Percentiles rank a stretch among this genome's conserved stretches.
Evolutionary conservation across 2,113 vertebrate genomes (phyloP).

Genomic region (Sakesphorus luctuosus): DNA sequence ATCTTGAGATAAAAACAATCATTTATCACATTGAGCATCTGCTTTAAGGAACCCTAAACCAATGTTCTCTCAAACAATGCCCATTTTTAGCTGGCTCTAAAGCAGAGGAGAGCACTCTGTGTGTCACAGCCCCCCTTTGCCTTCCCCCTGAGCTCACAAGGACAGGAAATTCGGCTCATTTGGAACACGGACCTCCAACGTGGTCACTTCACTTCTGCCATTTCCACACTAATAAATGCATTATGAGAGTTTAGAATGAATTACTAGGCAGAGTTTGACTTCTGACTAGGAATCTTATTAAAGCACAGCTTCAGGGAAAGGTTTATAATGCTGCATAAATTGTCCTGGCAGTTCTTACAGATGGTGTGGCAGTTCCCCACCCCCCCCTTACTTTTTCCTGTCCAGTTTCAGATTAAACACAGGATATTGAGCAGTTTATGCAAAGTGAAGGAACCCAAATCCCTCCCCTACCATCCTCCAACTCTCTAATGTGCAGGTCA

Average conservation of each 20-base stretch:
- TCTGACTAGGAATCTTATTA: constrained; percentile 75
- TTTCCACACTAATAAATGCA: constrained; percentile 72
- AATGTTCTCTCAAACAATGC: constrained; percentile 52
- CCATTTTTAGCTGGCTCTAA: constrained; percentile 52
- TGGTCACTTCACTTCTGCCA: constrained; percentile 56
- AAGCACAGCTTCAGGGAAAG: constrained; percentile 76
- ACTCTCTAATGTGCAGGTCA: neutral
- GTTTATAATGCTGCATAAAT: constrained; percentile 71
- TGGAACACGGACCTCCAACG: neutral
- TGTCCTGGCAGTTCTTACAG: constrained; percentile 68
- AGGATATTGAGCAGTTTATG: neutral
- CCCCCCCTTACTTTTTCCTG: neutral
- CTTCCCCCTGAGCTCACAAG: constrained; percentile 19
- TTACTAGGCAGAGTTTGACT: constrained; percentile 68
- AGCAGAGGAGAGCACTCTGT: neutral
- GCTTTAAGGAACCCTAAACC: constrained; percentile 56
- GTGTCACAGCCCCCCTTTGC: neutral
- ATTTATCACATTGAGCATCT: constrained; percentile 61
- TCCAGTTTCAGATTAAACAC: constrained; percentile 26
- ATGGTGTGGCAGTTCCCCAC: neutral
- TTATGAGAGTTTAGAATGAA: constrained; percentile 74
- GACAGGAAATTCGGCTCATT: constrained; percentile 53
- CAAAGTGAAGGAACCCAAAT: neutral
- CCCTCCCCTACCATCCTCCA: neutral
- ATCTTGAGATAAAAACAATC: constrained; percentile 27